Evolutionary conservation across 92 coral and sea anemone species (phyloP).

Genomic region (Diadumene lineata): DNA sequence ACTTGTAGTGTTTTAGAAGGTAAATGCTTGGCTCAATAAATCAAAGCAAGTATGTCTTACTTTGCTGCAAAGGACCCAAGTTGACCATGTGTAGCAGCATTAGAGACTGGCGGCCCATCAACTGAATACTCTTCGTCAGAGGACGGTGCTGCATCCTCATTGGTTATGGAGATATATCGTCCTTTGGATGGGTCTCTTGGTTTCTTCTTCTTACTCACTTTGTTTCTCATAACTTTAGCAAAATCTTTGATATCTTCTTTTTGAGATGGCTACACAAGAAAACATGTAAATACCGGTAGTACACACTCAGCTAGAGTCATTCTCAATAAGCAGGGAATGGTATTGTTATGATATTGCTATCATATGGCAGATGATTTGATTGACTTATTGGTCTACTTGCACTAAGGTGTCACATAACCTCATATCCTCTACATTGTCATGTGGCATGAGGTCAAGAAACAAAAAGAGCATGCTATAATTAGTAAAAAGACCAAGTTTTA

Average conservation of each 20-base stretch:
- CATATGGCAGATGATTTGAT: no score
- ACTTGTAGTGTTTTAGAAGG: not conserved
- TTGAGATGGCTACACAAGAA: slow-evolving; percentile 75
- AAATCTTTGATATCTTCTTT: slow-evolving; percentile 98
- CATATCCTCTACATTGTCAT: no score
- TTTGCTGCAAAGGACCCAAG: slow-evolving; percentile 66
- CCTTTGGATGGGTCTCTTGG: slow-evolving; percentile 77
- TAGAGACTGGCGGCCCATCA: slow-evolving; percentile 54
- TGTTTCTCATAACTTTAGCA: slow-evolving; percentile 92
- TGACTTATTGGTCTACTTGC: no score
- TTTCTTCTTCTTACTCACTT: slow-evolving; percentile 87
- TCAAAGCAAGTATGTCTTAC: slow-evolving; percentile 40
- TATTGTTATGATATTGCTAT: no score
- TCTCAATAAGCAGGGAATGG: no score
- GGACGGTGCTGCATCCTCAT: slow-evolving; percentile 70
- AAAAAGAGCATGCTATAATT: no score
- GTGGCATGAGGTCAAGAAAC: no score
- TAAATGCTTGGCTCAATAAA: no score
- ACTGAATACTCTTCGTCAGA: slow-evolving; percentile 86
- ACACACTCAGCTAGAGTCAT: not conserved
- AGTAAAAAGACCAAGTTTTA: no score
- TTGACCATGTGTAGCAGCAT: slow-evolving; percentile 59
- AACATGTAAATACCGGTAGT: not conserved
- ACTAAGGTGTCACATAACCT: no score
- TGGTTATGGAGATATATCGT: slow-evolving; percentile 79